Evolutionary conservation across 1,140 invertebrate genomes (phyloP), one percentile per base, ranked within the genome.

Genomic region (Bombus ignitus): DNA sequence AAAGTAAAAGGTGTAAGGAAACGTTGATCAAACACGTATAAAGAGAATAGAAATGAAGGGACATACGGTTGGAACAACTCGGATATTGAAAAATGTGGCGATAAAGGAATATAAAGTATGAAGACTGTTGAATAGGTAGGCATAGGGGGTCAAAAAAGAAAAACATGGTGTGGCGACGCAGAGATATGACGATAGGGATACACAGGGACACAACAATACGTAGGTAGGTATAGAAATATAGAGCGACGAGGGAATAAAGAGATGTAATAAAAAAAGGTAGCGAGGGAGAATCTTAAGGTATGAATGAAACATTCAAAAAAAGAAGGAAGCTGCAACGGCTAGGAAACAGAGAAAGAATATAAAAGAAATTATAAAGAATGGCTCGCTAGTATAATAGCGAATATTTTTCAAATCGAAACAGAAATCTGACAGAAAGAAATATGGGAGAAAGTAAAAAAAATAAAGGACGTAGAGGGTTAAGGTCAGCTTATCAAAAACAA

Each of bases 81-180:
- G 8, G 9, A 10, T 22, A 47, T 47, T 15, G 71, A 73, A 47
- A 73, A 73, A 73, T 47, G 28, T 18, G 3, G 8, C 28, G 42
- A 47, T 44, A 73, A 47, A 73, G 71, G 71, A 73, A 32, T 73
- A 73, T 73, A 73, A 73, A 73, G n/a, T n/a, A 72, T 6, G 25
- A 22, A 6, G 6, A 72, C 70, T 44, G 13, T 44, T 72, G 70
- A 72, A 72, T 72, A 72, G 4, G 25, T 53, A 53, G 22, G n/a
- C 4, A 35, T 22, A 74, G n/a, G 32, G 25, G 3, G n/a, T 37
- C 22, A 57, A 39, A 22, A 32, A 57, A 28, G 25, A 75, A 28
- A 32, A 42, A 75, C 35, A 47, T 4, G 32, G 18, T 4, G 8
- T n/a, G 35, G 44, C 12, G 65, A n/a, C 35, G 18, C 15, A 47